Evolutionary conservation across 2,888 invertebrate genomes (phyloP), one percentile per base, ranked within the genome.

Genomic region (Caenorhabditis auriculariae): DNA sequence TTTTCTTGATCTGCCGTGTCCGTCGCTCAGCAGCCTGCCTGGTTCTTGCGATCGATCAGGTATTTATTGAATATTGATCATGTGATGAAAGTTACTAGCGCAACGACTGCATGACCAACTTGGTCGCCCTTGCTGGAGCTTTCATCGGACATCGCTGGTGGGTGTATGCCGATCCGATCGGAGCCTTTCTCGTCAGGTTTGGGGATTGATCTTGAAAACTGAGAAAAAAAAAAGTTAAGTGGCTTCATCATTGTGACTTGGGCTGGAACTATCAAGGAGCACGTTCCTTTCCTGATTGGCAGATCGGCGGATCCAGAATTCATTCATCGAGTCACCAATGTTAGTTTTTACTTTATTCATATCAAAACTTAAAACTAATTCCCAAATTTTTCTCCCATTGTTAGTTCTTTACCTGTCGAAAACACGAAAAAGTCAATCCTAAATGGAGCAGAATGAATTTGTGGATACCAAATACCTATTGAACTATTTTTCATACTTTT

Each of bases 51-150:
- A 81, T 81, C 61, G 84, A 84, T 64, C 84, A 61, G 54, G 57
- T 61, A 29, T 46, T 2, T 35, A n/a, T 26, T 41, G 3, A 15
- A 37, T 32, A 50, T 32, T 37, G 32, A 29, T 41, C 23, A 7
- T 27, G 7, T 9, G 17, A 43, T 43, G 21, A n/a, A 7, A 15
- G n/a, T 41, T 24, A 42, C 7, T 3, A 84, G 67, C 67, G 83
- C 7, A 84, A 84, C 60, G 84, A 84, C 55, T 81, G 83, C 5
- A 43, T 84, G 23, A 84, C 84, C 26, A 84, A 84, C 62, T 58
- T 77, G 35, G 77, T 81, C 0, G 85, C 85, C 5, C 69, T 85
- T 3, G 56, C 80, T 6, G 83, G 83, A 56, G 85, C 84, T 15
- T 81, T 81, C 54, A 68, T 85, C 29, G 83, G 80, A n/a, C 72